Evolutionary conservation across 2,888 invertebrate genomes (phyloP).

Genomic region (Bhutanitis thaidina): DNA sequence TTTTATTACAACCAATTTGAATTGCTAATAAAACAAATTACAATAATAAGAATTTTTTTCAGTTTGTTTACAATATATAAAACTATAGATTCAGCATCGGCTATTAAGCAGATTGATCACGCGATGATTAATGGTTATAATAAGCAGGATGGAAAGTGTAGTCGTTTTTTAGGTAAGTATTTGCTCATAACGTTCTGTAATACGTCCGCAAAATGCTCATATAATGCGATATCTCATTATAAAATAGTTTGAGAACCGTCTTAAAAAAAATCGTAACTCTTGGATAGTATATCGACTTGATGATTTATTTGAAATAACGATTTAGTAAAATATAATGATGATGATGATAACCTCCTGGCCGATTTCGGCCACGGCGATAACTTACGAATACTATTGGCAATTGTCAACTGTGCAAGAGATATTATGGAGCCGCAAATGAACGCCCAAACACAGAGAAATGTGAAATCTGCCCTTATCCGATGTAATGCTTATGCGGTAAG

Average conservation of each 20-base stretch:
- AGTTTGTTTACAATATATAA: neutral
- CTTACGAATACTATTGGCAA: no score
- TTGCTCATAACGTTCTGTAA: constrained; percentile 4
- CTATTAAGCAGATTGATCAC: neutral
- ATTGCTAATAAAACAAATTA: constrained; percentile 1
- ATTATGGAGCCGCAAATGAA: no score
- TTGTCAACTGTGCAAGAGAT: no score
- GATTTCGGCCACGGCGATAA: no score
- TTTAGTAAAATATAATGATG: no score
- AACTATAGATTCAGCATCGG: neutral
- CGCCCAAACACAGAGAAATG: no score
- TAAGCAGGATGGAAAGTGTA: constrained; percentile 13
- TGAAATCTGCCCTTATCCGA: no score
- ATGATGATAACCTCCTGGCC: no score
- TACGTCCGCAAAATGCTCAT: constrained; percentile 1
- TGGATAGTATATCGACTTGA: no score
- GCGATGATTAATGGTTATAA: neutral
- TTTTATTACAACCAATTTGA: neutral
- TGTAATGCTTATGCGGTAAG: no score
- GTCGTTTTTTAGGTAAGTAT: neutral
- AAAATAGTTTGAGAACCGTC: neutral
- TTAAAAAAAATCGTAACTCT: neutral
- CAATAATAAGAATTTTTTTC: neutral
- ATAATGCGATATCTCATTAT: constrained; percentile 10
- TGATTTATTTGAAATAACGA: no score